Evolutionary conservation across 1,140 invertebrate genomes (phyloP).

Genomic region (Bathynomus jamesi): DNA sequence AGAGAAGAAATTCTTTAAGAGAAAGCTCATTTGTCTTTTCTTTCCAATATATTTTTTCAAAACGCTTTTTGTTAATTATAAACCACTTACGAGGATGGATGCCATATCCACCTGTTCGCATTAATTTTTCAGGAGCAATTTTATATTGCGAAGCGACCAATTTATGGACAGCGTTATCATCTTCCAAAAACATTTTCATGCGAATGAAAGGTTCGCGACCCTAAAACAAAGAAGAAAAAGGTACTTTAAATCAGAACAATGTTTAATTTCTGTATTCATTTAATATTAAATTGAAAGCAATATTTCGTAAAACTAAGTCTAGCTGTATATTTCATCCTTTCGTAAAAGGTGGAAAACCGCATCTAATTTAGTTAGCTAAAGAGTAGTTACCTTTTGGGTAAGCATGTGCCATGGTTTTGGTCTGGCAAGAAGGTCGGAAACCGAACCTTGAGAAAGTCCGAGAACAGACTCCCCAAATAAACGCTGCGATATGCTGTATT

Average conservation of each 20-base stretch:
- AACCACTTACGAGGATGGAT: constrained; percentile 3
- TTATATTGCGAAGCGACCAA: constrained; percentile 94
- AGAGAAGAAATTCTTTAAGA: not conserved
- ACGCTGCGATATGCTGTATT: constrained; percentile 97
- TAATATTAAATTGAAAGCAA: too few species aligned
- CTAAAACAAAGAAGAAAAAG: constrained; percentile 16
- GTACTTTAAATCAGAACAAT: too few species aligned
- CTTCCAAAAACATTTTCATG: constrained; percentile 97
- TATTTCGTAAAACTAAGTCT: not conserved
- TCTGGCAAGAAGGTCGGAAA: constrained; percentile 84
- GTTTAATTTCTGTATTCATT: too few species aligned
- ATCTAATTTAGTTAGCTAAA: too few species aligned
- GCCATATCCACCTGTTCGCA: constrained; percentile 79
- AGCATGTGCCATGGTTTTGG: constrained; percentile 97
- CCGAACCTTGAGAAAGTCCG: constrained; percentile 90
- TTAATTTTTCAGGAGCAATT: constrained; percentile 90
- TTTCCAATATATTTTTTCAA: not conserved
- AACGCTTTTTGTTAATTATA: not conserved
- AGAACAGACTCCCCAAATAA: constrained; percentile 96
- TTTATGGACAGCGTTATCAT: constrained; percentile 93
- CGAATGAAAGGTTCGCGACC: constrained; percentile 93
- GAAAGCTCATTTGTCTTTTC: not conserved
- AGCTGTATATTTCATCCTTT: not conserved
- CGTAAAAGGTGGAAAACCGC: too few species aligned
- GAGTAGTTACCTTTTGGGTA: constrained; percentile 77